Percentiles rank a stretch among this genome's conserved stretches.
These are phyloP conservation scores for Drosophila tsacasi DNA, from an alignment of 1,140 invertebrate species.

Conservation along the genomic window DNA sequence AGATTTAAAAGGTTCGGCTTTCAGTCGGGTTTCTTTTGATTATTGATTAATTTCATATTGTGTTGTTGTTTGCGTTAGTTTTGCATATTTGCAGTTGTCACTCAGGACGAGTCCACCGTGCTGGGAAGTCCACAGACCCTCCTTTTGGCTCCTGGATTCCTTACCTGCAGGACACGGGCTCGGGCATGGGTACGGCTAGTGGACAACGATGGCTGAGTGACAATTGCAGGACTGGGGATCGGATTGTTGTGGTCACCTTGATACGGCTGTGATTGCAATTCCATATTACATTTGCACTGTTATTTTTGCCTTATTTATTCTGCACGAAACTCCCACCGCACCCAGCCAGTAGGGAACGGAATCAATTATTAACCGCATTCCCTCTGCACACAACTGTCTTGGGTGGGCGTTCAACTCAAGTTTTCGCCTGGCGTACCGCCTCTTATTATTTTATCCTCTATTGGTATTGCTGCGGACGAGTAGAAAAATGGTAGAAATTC, in stretches of 20 bases:
- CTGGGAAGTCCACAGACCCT: conserved; percentile 12
- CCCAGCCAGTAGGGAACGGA: conserved; percentile 48
- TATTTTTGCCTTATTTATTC: conserved; percentile 68
- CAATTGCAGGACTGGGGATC: conserved; percentile 16
- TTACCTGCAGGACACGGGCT: conserved; percentile 23
- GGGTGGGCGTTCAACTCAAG: conserved; percentile 58
- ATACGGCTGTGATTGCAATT: conserved; percentile 54
- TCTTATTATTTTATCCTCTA: conserved; percentile 31
- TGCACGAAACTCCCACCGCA: conserved; percentile 55
- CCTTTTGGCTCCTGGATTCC: conserved; percentile 3
- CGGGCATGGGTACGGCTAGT: neutral
- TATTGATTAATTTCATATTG: conserved; percentile 64
- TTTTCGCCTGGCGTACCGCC: conserved; percentile 28
- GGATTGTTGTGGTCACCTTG: conserved; percentile 54
- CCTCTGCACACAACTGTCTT: conserved; percentile 58
- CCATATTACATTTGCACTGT: conserved; percentile 67
- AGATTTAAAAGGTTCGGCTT: conserved; percentile 30
- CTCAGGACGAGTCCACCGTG: conserved; percentile 33
- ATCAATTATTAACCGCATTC: conserved; percentile 70
- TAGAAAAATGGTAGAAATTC: conserved; percentile 72
- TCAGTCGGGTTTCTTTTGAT: conserved; percentile 18
- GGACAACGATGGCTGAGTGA: conserved; percentile 34
- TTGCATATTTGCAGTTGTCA: conserved; percentile 68
- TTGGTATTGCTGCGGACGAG: conserved; percentile 29
- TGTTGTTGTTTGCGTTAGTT: conserved; percentile 44